Evolutionary conservation across 2,888 invertebrate species (phyloP), one percentile per base, ranked within the genome.

Genomic region (Hesperia comma): DNA sequence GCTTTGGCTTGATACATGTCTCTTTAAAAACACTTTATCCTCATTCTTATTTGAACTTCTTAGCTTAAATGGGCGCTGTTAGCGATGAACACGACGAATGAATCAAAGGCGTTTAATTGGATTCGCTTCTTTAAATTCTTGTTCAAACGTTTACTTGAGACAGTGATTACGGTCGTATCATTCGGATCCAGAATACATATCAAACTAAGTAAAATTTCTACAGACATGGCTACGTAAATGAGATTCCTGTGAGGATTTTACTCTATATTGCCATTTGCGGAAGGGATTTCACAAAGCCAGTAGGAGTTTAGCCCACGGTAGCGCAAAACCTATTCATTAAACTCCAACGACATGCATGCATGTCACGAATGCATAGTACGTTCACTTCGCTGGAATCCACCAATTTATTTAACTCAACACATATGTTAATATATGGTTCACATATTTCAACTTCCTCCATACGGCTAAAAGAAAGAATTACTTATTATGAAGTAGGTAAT

Each of bases 231-330:
- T 76, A 79, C 77, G 75, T 77, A 79, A 79, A 81, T 80, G 76
- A 78, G 79, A 80, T 82, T 80, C 79, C 77, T 76, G 74, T 72
- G 72, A 67, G 71, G 73, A 79, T 75, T 75, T 83, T 73, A 75
- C 73, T 75, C 74, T 74, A 75, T 78, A 84, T 82, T 83, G 80
- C 75, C 79, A 81, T 85, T 84, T 84, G 84, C 77, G 74, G 71
- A 70, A 71, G 68, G 76, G 78, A 74, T 80, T 76, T 72, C 72
- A 71, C 70, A 73, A 77, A 79, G 77, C 78, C 78, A 67, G 75
- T 74, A 74, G 76, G 78, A 75, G 76, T 77, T 77, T 75, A 76
- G 73, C 69, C 71, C 71, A 69, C 67, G 71, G 70, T 63, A 66
- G 63, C 66, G 70, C 66, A 60, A 43, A 72, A 53, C 68, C 63